Base-by-base conservation (phyloP, 1,140 invertebrate species). In the Delia radicum region DNA sequence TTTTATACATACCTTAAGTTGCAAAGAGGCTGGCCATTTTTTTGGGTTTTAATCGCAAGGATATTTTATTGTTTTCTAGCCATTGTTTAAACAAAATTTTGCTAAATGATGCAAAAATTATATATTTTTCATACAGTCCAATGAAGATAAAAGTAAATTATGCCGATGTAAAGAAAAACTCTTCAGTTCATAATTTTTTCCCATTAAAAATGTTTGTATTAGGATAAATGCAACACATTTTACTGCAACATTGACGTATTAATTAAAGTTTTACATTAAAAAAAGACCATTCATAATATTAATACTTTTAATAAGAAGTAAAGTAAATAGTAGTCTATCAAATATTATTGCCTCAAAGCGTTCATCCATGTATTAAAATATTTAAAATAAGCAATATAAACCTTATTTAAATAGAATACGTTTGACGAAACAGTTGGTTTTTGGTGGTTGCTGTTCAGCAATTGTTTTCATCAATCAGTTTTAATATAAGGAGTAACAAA, bases 11-110 rank as follows among this genome's bases (percentile, higher is more conserved):
- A 42, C 12, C n/a, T 42, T 42, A 42, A 42, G 37, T 69, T 69
- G 65, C 24, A n/a, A n/a, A n/a, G n/a, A 37, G 65, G 65, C 65
- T 69, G 65, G 65, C 31, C 65, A 69, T 33, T 69, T 69, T 37
- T 69, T 12, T 37, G 65, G 65, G 65, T 69, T 69, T 69, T 69
- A 69, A 69, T 18, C 29, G n/a, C 2, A 0, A 24, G 24, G 15
- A 10, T 13, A 33, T 69, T 69, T 69, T 37, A 7, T 33, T 6
- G 12, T 37, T 24, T 24, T 69, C 33, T 31, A 18, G 21, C n/a
- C 7, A 33, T 67, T 21, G 6, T 10, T 63, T 63, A 27, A 33
- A 33, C 7, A 33, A 33, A 33, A 13, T 15, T 42, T 18, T 33
- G 8, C 65, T 69, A 15, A 24, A 33, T 33, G 18, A 69, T 69